These are phyloP conservation scores for Bhutanitis thaidina DNA, from an alignment of 2,888 invertebrate species.

Conservation along the genomic window DNA sequence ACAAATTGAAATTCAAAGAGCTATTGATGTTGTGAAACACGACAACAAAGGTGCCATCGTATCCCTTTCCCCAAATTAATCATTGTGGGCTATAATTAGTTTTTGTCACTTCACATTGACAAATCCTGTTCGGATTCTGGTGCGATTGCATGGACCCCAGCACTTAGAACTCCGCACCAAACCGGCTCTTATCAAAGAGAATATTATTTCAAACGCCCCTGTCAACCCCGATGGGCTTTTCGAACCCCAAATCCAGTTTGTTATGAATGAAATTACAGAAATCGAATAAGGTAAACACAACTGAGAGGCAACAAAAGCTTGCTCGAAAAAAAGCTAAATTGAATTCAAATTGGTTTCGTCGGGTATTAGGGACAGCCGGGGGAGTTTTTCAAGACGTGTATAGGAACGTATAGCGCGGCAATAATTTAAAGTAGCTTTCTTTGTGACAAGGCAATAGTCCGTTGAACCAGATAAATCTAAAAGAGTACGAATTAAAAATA, in stretches of 20 bases:
- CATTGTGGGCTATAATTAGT: slow-evolving; percentile 75
- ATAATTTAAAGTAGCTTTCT: slow-evolving; percentile 70
- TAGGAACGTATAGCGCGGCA: slow-evolving; percentile 55
- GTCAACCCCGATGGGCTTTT: slow-evolving; percentile 75
- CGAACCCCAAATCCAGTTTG: slow-evolving; percentile 79
- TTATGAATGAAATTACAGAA: slow-evolving; percentile 81
- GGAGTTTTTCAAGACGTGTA: slow-evolving; percentile 65
- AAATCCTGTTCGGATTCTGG: slow-evolving; percentile 65
- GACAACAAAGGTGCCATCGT: slow-evolving; percentile 41
- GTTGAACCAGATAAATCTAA: slow-evolving; percentile 48
- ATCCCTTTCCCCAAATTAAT: slow-evolving; percentile 51
- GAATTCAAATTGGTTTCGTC: slow-evolving; percentile 80
- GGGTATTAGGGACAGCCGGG: slow-evolving; percentile 76
- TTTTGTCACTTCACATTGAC: slow-evolving; percentile 78
- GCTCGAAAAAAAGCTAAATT: slow-evolving; percentile 77
- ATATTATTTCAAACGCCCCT: slow-evolving; percentile 80
- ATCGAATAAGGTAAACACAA: slow-evolving; percentile 80
- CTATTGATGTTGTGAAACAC: slow-evolving; percentile 30
- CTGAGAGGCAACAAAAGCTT: slow-evolving; percentile 78
- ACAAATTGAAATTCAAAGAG: neutral
- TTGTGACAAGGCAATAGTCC: slow-evolving; percentile 61
- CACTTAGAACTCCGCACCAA: slow-evolving; percentile 54
- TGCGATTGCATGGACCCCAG: slow-evolving; percentile 55
- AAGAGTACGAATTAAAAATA: slow-evolving; percentile 60
- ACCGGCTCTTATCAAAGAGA: slow-evolving; percentile 78